These are phyloP conservation scores for Capromys pilorides DNA, from an alignment of 2,797 vertebrate species.

Conservation along the genomic window DNA sequence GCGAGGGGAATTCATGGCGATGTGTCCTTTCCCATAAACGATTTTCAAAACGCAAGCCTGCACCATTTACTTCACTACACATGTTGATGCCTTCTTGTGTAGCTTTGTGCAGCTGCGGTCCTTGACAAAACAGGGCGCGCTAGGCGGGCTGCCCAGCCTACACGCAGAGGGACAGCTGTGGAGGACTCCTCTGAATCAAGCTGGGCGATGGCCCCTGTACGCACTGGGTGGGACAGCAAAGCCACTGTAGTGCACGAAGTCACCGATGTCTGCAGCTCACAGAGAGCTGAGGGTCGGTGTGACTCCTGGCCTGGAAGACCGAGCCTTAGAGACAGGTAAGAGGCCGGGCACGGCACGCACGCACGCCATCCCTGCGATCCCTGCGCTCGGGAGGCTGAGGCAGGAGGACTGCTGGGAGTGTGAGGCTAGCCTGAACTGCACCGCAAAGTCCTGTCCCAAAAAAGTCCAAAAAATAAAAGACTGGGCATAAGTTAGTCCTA, in stretches of 20 bases:
- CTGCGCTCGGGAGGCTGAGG: too few relatives aligned
- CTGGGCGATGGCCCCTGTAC: not conserved
- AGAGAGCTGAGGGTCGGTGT: not conserved
- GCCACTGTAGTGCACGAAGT: not conserved
- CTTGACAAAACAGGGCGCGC: not conserved
- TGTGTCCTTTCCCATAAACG: not conserved
- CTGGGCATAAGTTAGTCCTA: too few relatives aligned
- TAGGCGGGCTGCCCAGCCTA: not conserved
- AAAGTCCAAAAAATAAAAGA: rapidly evolving
- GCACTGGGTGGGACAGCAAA: not conserved
- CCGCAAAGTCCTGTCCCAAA: not conserved
- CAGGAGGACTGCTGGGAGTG: too few relatives aligned
- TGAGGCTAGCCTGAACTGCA: too few relatives aligned
- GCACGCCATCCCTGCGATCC: too few relatives aligned
- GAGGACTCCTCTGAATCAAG: not conserved
- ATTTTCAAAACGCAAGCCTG: not conserved
- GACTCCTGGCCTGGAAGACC: not conserved
- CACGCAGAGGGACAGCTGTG: not conserved
- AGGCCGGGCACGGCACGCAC: not conserved
- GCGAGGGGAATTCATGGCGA: not conserved
- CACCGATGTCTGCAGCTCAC: not conserved
- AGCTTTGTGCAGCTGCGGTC: too few relatives aligned
- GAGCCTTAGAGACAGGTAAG: not conserved
- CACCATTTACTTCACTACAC: not conserved
- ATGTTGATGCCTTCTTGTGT: not conserved